Evolutionary conservation across 64 coral and sea anemone species (phyloP).

Genomic region (Montipora foliosa): DNA sequence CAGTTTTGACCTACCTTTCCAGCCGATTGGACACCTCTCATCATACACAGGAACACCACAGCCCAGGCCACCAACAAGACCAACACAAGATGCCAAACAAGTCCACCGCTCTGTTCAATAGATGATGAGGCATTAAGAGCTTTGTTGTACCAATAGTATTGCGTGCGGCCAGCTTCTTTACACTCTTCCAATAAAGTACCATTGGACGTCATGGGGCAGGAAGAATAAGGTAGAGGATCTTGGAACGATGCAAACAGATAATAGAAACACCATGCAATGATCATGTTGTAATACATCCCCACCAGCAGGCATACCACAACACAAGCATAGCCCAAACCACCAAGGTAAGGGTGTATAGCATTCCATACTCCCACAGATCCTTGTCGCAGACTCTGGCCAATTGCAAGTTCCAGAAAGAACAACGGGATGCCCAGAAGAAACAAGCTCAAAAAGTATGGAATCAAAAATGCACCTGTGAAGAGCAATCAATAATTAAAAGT

Average conservation of each 20-base stretch:
- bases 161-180: slow-evolving; percentile 67
- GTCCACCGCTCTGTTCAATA: slow-evolving; percentile 80
- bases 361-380: slow-evolving; percentile 98
- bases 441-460: slow-evolving; percentile 91
- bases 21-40: slow-evolving; percentile 93
- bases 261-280: slow-evolving; percentile 98
- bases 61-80: slow-evolving; percentile 82
- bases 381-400: slow-evolving; percentile 95
- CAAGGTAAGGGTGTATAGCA: slow-evolving; percentile 94
- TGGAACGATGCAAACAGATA: slow-evolving; percentile 97
- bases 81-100: slow-evolving; percentile 88
- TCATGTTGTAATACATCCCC: slow-evolving; percentile 98
- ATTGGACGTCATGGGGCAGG: slow-evolving; percentile 61
- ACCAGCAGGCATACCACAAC: slow-evolving; percentile 90
- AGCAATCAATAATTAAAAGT: not conserved
- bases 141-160: slow-evolving; percentile 92
- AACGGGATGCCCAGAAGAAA: slow-evolving; percentile 87
- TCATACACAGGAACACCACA: slow-evolving; percentile 92
- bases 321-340: slow-evolving; percentile 87
- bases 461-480: slow-evolving; percentile 89
- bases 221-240: slow-evolving; percentile 63
- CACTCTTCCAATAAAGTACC: slow-evolving; percentile 55
- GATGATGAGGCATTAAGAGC: slow-evolving; percentile 48
- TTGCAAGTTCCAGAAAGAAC: slow-evolving; percentile 93
- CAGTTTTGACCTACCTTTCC: slow-evolving; percentile 77